Conservation (phyloP, 2,113 vertebrate species). For the Eira barbara region DNA sequence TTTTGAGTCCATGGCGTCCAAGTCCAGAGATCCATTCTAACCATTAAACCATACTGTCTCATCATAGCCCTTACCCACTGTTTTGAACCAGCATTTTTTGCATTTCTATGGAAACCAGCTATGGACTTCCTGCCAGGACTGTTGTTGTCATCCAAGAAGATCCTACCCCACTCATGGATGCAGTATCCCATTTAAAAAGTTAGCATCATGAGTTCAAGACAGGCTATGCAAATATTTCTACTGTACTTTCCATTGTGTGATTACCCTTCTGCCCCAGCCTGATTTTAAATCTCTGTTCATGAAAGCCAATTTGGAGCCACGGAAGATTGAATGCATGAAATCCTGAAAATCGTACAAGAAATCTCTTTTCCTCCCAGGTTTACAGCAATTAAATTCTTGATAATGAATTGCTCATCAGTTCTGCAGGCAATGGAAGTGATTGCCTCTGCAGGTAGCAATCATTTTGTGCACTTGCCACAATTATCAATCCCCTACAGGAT, state of each 20-base stretch:
- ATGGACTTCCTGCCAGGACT: background rate
- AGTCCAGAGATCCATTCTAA: background rate
- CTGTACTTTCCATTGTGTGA: background rate
- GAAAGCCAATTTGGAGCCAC: constrained; percentile 41
- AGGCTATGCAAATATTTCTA: constrained; percentile 58
- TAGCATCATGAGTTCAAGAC: background rate
- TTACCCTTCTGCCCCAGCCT: constrained; percentile 20
- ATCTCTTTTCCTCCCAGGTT: constrained; percentile 46
- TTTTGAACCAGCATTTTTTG: background rate
- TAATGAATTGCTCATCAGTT: constrained; percentile 84
- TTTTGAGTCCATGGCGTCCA: background rate
- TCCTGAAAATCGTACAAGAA: constrained; percentile 47
- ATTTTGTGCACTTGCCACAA: constrained; percentile 74
- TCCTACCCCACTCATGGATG: background rate
- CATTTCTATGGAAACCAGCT: background rate
- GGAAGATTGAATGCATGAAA: background rate
- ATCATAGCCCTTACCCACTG: background rate
- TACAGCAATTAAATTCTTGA: constrained; percentile 82
- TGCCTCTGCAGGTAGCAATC: constrained; percentile 83
- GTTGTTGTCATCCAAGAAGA: background rate
- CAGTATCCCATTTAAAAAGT: background rate
- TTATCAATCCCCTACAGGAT: constrained; percentile 80
- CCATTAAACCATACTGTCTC: background rate
- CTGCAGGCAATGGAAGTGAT: constrained; percentile 80
- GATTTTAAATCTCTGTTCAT: background rate